phyloP scores from a whole-genome alignment of 2,888 invertebrate species.

The Trissolcus japonicus region DNA sequence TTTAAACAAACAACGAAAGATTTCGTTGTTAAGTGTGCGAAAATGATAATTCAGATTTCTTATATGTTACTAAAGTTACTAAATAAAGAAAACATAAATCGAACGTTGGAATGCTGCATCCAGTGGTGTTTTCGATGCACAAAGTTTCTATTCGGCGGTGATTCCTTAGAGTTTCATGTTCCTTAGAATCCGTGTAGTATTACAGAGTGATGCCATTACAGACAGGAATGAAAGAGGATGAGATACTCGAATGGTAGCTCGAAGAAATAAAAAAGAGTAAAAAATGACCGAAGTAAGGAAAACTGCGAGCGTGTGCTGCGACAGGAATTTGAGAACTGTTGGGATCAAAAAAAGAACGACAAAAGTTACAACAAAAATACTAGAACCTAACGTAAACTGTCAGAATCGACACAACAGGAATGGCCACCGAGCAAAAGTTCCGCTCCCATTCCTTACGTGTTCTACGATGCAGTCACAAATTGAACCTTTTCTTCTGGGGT shows the following conservation, averaged over 20 bases:
- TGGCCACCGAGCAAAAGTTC: slow-evolving; percentile 28
- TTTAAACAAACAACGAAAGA: too few species aligned
- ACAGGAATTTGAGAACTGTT: slow-evolving; percentile 41
- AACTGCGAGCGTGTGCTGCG: slow-evolving; percentile 44
- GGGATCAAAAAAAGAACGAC: slow-evolving; percentile 25
- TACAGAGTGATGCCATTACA: slow-evolving; percentile 55
- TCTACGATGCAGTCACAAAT: slow-evolving; percentile 12
- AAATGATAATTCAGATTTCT: too few species aligned
- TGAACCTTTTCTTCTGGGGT: slow-evolving; percentile 22
- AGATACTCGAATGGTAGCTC: slow-evolving; percentile 52
- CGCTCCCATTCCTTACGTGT: slow-evolving; percentile 15
- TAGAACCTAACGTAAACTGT: slow-evolving; percentile 37
- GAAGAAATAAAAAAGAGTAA: slow-evolving; percentile 45
- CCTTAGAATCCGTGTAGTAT: slow-evolving; percentile 55
- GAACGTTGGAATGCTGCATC: slow-evolving; percentile 57
- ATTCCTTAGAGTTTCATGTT: slow-evolving; percentile 58
- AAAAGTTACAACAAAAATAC: slow-evolving; percentile 26
- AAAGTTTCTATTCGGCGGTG: slow-evolving; percentile 60
- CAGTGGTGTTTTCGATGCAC: slow-evolving; percentile 56
- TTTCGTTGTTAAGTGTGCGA: too few species aligned
- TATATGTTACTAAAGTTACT: slow-evolving; percentile 1
- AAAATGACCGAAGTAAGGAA: slow-evolving; percentile 40
- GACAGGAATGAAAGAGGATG: slow-evolving; percentile 52
- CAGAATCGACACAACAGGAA: slow-evolving; percentile 31
- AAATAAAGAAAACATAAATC: neutral